Base-by-base conservation (phyloP, 2,888 invertebrate species). In the Leptopilina drosophilae region DNA sequence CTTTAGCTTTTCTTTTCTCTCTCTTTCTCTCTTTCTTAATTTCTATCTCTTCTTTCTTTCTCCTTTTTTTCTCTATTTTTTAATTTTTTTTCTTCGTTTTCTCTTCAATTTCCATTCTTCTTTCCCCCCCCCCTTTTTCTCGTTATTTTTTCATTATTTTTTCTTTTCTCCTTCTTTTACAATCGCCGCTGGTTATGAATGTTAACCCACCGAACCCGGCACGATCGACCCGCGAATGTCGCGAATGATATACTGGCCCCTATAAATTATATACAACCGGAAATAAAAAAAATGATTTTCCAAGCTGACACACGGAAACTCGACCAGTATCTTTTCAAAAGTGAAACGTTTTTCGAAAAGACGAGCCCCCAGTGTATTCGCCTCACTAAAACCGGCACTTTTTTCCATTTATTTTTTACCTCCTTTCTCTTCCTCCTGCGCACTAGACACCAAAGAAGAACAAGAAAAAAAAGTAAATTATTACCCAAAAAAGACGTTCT, bases 201-300 rank as follows among this genome's bases (percentile, higher is more conserved):
- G 73, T 56, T 73, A 42, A 42, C 42, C 42, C 42, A 8, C 42
- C 8, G 56, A 40, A 73, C n/a, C 33, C 33, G n/a, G 56, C 56
- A 73, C 56, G 73, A 73, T 73, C 73, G 73, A 73, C 53, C 33
- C 33, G 33, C 53, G 40, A 73, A 33, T 73, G 73, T 73, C 73
- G 73, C 73, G 33, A 26, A 73, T 73, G 73, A 73, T 73, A 59
- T 73, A 73, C 73, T 40, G 56, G 56, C 56, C 56, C 33, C 73
- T 40, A 56, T 33, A 33, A 1, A 33, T 33, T 33, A 33, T 33
- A 33, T 33, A 33, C 33, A 33, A 5, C 56, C 73, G 73, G 56
- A 73, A 73, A 73, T 59, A 73, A 73, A 73, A 73, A 73, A 73
- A 73, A 73, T 73, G 73, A 73, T 73, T 73, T 73, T 59, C 56